Percentiles rank a stretch among this genome's conserved stretches.
phyloP scores from a whole-genome alignment of 2,888 invertebrate species.

The Drosophila suboccidentalis region DNA sequence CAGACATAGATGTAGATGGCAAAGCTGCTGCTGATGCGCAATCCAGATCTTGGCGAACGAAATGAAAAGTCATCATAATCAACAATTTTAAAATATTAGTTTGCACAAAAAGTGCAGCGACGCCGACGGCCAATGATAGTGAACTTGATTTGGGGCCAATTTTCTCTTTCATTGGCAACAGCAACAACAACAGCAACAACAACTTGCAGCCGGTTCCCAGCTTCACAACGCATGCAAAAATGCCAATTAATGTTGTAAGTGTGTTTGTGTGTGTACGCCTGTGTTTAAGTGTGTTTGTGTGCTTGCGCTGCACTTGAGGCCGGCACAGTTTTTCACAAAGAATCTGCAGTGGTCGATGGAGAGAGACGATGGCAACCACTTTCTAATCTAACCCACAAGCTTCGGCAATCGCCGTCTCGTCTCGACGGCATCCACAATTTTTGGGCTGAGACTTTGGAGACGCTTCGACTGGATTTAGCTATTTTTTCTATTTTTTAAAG shows the following conservation, averaged over 20 bases:
- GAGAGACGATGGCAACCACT: slow-evolving; percentile 46
- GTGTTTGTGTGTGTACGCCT: slow-evolving; percentile 17
- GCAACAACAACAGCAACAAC: slow-evolving; percentile 9
- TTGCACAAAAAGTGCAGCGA: slow-evolving; percentile 58
- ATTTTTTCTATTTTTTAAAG: slow-evolving; percentile 37
- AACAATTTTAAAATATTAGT: slow-evolving; percentile 73
- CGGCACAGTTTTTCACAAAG: slow-evolving; percentile 63
- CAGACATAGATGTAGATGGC: too few relatives aligned
- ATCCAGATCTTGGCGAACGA: slow-evolving; percentile 63
- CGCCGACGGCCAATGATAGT: slow-evolving; percentile 64
- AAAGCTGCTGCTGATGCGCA: slow-evolving; percentile 42
- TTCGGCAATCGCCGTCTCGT: slow-evolving; percentile 33
- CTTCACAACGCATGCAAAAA: slow-evolving; percentile 61
- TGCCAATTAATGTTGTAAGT: slow-evolving; percentile 58
- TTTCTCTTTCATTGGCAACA: slow-evolving; percentile 69
- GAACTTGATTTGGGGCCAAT: slow-evolving; percentile 72
- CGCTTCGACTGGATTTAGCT: slow-evolving; percentile 56
- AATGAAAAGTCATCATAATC: slow-evolving; percentile 75
- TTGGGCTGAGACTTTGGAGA: slow-evolving; percentile 51
- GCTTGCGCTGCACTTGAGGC: slow-evolving; percentile 27
- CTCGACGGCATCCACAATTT: slow-evolving; percentile 45
- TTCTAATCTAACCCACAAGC: slow-evolving; percentile 72
- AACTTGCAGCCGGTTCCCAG: slow-evolving; percentile 39
- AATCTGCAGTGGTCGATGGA: slow-evolving; percentile 54
- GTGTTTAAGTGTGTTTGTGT: slow-evolving; percentile 19